Conservation (phyloP, 2,797 vertebrate species). For the Sebastes kiyomatsui region DNA sequence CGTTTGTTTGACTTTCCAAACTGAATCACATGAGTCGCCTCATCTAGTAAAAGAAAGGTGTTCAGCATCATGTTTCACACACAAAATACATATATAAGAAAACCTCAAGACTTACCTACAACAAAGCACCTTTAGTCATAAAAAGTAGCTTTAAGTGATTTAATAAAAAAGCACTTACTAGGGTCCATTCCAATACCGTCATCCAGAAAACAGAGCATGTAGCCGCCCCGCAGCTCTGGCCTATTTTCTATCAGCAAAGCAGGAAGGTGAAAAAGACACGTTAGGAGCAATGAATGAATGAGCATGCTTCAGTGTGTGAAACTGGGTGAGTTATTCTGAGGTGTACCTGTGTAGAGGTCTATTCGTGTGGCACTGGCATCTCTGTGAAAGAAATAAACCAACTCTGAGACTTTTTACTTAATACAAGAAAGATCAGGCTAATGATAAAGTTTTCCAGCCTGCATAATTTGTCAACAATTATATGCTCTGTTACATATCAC, state of each 20-base stretch:
- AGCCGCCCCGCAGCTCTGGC: conserved; percentile 91
- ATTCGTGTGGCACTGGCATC: conserved; percentile 97
- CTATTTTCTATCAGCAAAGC: conserved; percentile 83
- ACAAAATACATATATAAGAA: neutral
- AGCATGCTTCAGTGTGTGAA: neutral
- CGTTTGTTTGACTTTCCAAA: conserved; percentile 98
- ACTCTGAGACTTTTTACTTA: neutral
- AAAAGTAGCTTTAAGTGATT: neutral
- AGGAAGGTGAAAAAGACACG: conserved; percentile 1
- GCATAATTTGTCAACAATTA: neutral
- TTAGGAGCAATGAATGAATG: neutral
- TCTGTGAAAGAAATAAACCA: conserved; percentile 77
- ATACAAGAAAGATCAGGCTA: neutral
- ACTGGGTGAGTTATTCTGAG: neutral
- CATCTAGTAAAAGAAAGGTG: conserved; percentile 80
- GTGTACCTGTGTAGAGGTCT: conserved; percentile 95
- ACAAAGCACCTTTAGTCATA: neutral
- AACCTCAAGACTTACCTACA: neutral
- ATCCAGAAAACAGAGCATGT: conserved; percentile 97
- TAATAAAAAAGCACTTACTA: conserved; percentile 84
- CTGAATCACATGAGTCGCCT: conserved; percentile 98
- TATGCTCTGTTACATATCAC: neutral
- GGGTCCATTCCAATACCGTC: conserved; percentile 98
- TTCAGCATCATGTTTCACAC: neutral
- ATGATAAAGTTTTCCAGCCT: neutral